phyloP scores from a whole-genome alignment of 2,888 invertebrate genomes.

The Diarsia brunnea region DNA sequence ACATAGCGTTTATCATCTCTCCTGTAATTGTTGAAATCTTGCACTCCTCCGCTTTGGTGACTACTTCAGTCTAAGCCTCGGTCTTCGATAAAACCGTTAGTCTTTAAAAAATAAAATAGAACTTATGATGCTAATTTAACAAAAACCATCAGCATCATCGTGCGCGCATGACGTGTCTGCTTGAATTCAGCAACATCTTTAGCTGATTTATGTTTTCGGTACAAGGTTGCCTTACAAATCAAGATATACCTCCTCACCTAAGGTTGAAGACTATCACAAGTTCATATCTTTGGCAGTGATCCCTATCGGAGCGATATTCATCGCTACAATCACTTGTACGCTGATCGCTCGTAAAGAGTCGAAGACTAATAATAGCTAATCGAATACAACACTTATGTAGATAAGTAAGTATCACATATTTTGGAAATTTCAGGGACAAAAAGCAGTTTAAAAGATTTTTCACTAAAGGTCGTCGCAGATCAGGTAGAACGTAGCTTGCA shows the following conservation, averaged over 20 bases:
- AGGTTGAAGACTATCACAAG: conserved; percentile 42
- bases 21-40: not conserved
- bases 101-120: not conserved
- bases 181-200: conserved; percentile 13
- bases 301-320: conserved; percentile 45
- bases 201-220: conserved; percentile 29
- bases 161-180: not conserved
- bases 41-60: not conserved
- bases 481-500: not conserved
- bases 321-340: conserved; percentile 32
- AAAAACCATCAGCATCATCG: not conserved
- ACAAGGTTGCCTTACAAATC: conserved; percentile 37
- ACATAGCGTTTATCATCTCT: not conserved
- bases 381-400: conserved; percentile 9
- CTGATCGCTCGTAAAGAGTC: conserved; percentile 1
- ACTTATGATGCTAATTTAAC: not conserved
- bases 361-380: conserved; percentile 26
- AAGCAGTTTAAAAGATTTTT: not conserved
- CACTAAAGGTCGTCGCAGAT: not conserved
- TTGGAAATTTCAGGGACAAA: not conserved
- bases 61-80: not conserved
- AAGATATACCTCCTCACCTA: conserved; percentile 17
- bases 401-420: not conserved
- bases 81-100: too few relatives aligned
- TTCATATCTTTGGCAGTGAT: conserved; percentile 52